Evolutionary conservation across 2,797 vertebrate genomes (phyloP), one percentile per base, ranked within the genome.

Genomic region (Graptemys geographica): DNA sequence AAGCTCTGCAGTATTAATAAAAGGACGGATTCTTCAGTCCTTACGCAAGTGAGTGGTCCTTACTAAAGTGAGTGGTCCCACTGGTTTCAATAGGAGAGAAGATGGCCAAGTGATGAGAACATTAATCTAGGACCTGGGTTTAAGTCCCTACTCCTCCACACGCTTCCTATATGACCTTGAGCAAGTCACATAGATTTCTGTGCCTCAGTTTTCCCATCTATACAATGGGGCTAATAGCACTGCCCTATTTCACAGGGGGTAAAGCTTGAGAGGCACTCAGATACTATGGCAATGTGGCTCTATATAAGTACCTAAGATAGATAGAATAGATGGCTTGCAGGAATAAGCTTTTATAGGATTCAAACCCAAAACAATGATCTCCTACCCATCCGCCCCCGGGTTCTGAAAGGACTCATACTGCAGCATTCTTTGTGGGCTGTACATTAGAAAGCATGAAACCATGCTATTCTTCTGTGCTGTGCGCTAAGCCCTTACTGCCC

Each of bases 321-420:
- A 51, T 86, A 87, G 83, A 93, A 95, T 84, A 96, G 89, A 94
- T 84, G 87, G 86, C 80, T 93, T 56, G 19, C 92, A 94, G 94
- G 90, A 96, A 94, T 96, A 95, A 97, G 96, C 88, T 95, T 95
- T 87, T 96, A 87, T 65, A 92, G 49, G 10, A 83, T 93, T 93
- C 91, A 89, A 49, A 13, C 52, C 52, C 81, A 84, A 31, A 87
- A 19, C 74, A 84, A 76, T 81, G 41, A 83, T 37, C 55, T 7
- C 12, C 72, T 59, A 28, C 44, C 87, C 19, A 11, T 85, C 55
- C 84, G 1, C 0, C 88, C 81, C 87, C 33, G 41, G 47, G 81
- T 59, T 95, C 86, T 88, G 84, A 90, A 49, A 91, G 84, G 0
- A 2, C 19, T 93, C 82, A 13, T 84, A 83, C 86, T 92, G 47